Conservation (phyloP, 2,113 vertebrate genomes). For the Rhynchopsitta pachyrhyncha region DNA sequence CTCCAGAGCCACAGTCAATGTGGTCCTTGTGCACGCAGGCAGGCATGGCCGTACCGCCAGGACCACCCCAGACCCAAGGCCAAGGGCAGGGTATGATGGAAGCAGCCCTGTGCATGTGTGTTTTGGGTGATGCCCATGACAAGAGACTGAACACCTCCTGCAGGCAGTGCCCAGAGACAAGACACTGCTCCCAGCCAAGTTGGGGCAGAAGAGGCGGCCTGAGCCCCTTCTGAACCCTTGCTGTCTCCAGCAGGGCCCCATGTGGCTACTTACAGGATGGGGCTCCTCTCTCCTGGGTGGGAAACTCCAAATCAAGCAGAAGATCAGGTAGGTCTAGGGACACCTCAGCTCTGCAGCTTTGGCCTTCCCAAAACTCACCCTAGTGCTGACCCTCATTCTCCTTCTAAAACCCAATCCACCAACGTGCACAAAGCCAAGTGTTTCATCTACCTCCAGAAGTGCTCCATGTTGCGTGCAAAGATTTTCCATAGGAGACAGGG, state of each 20-base stretch:
- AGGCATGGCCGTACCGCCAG: accelerated
- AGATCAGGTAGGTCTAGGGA: background rate
- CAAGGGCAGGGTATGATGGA: accelerated
- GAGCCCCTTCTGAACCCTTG: accelerated
- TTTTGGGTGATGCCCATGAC: background rate
- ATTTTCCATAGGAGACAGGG: background rate
- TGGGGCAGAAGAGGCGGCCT: background rate
- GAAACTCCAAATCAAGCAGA: background rate
- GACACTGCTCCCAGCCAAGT: background rate
- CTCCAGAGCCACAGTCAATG: accelerated
- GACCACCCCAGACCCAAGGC: background rate
- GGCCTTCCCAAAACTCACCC: background rate
- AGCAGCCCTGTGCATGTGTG: accelerated
- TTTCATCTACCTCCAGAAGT: background rate
- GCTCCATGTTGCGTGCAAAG: background rate
- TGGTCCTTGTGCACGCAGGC: background rate
- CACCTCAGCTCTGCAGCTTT: background rate
- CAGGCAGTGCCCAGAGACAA: no score
- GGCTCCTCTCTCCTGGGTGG: background rate
- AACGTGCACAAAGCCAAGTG: background rate
- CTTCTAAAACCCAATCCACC: background rate
- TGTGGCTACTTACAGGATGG: background rate
- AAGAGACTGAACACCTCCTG: background rate
- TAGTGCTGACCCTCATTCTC: background rate
- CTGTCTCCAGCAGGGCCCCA: background rate